Conservation (phyloP, 2,888 invertebrate species). For the Phytoseiulus persimilis region DNA sequence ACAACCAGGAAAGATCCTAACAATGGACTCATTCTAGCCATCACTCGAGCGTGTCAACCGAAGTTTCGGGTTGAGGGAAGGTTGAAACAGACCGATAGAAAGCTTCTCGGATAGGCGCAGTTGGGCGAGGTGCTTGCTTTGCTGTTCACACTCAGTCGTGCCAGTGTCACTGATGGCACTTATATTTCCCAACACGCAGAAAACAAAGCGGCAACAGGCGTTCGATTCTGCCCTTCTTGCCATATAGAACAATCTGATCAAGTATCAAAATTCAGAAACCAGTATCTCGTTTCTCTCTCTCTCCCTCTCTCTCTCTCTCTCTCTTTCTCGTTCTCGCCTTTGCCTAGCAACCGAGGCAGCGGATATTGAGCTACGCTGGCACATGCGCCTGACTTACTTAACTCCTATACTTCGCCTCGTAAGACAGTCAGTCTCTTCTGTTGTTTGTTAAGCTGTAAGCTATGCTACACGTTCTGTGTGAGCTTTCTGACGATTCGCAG, state of each 20-base stretch:
- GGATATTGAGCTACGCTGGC: neutral
- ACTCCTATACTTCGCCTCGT: neutral
- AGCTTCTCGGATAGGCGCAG: no score
- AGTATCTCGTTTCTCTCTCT: neutral
- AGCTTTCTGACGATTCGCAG: neutral
- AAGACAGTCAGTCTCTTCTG: neutral
- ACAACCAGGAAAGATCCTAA: no score
- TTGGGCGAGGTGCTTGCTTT: no score
- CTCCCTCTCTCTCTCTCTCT: neutral
- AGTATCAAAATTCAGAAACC: neutral
- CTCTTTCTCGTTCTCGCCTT: neutral
- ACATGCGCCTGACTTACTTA: neutral
- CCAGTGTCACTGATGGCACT: no score
- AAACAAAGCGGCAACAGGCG: no score
- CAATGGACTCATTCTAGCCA: no score
- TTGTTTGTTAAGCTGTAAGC: neutral
- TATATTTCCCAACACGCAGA: no score
- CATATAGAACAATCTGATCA: neutral
- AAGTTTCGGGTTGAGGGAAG: no score
- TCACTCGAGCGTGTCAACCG: no score
- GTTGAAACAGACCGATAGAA: no score
- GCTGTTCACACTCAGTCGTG: no score
- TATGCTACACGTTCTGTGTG: neutral
- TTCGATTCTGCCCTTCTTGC: no score
- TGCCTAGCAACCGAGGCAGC: neutral